Evolutionary conservation across 2,113 vertebrate species (phyloP).

Genomic region (Podocnemis expansa): DNA sequence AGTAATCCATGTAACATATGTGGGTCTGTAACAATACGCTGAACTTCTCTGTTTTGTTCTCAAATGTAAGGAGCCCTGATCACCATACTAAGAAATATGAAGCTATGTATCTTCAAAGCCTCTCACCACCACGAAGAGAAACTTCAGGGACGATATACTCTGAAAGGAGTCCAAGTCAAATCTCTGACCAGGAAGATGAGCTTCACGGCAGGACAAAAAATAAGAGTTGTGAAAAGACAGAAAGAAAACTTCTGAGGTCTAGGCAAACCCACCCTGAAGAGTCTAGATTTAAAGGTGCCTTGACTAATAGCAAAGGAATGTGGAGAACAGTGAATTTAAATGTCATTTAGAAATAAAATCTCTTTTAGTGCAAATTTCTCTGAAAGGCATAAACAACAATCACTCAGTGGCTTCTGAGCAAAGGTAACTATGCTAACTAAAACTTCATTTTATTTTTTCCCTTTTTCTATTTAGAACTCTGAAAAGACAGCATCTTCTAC

Average conservation of each 20-base stretch:
- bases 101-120: neutral
- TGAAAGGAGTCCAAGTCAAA: neutral
- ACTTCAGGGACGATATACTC: neutral
- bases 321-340: neutral
- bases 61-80: neutral
- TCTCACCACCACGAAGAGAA: neutral
- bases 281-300: neutral
- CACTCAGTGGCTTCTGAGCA: neutral
- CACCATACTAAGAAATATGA: neutral
- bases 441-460: neutral
- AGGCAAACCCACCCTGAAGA: neutral
- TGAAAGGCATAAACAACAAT: neutral
- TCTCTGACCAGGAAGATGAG: neutral
- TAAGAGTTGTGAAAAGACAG: neutral
- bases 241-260: neutral
- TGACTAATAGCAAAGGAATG: neutral
- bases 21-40: neutral
- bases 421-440: neutral
- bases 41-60: neutral
- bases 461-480: neutral
- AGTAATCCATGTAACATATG: neutral
- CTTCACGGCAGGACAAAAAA: neutral
- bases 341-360: neutral
- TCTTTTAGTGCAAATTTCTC: neutral
- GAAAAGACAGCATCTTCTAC: neutral